These are phyloP conservation scores for Pterocles burchelli DNA, from an alignment of 2,113 vertebrate genomes.

Conservation along the genomic window DNA sequence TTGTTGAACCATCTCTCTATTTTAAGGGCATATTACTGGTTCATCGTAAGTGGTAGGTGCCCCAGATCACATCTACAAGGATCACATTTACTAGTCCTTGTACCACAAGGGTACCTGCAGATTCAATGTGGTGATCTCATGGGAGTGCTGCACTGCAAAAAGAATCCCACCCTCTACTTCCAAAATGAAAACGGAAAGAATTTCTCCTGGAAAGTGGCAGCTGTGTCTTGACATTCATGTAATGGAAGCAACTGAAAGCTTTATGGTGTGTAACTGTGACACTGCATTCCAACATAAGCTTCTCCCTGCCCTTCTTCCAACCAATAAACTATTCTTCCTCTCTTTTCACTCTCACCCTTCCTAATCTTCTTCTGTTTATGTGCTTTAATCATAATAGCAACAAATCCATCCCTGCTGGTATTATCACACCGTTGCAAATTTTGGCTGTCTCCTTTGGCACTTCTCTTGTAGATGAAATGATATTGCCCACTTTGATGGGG, in stretches of 20 bases:
- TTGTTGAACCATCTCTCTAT: neutral
- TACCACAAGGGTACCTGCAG: neutral
- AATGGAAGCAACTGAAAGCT: conserved; percentile 72
- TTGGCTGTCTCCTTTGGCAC: conserved; percentile 42
- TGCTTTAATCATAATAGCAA: conserved; percentile 71
- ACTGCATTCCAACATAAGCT: conserved; percentile 73
- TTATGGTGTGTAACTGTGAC: conserved; percentile 74
- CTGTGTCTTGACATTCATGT: conserved; percentile 59
- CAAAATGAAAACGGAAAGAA: conserved; percentile 64
- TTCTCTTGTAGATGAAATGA: conserved; percentile 49
- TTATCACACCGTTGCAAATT: conserved; percentile 60
- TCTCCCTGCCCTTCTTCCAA: conserved; percentile 67
- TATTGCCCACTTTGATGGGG: conserved; percentile 47
- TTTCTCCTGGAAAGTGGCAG: conserved; percentile 71
- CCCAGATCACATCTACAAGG: neutral
- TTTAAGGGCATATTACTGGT: neutral
- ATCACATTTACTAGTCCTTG: neutral
- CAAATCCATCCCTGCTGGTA: conserved; percentile 59
- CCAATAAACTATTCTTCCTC: conserved; percentile 66
- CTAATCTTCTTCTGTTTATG: conserved; percentile 71
- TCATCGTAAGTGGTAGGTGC: neutral
- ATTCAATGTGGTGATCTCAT: conserved; percentile 12
- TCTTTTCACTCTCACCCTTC: conserved; percentile 53
- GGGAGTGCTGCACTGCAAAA: conserved; percentile 3
- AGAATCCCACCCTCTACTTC: conserved; percentile 21